Evolutionary conservation across 2,888 invertebrate genomes (phyloP).

Genomic region (Calameuta pallipes): DNA sequence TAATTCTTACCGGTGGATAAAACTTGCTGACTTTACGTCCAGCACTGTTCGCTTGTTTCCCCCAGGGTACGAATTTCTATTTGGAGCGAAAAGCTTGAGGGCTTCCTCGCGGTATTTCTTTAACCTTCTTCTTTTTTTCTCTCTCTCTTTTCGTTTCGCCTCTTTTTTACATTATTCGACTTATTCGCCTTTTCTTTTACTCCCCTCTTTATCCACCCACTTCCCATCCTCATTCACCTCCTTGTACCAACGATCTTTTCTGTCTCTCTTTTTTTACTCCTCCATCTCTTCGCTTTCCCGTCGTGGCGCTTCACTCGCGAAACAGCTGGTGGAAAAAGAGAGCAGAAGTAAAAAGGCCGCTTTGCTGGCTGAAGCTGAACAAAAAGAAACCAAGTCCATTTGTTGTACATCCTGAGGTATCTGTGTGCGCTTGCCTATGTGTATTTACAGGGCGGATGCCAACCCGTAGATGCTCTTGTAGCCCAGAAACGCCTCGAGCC

Average conservation of each 20-base stretch:
- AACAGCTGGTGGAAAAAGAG: neutral
- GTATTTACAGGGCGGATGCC: neutral
- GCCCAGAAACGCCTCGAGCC: neutral
- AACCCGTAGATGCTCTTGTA: neutral
- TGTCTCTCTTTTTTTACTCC: neutral
- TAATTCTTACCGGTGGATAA: neutral
- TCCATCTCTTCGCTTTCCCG: neutral
- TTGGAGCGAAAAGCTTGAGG: neutral
- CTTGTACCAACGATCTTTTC: neutral
- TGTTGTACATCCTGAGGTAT: neutral
- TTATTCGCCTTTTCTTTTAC: neutral
- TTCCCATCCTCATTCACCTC: neutral
- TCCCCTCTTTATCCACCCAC: neutral
- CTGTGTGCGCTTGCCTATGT: neutral
- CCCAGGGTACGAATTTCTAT: neutral
- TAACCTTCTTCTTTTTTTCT: too few relatives aligned
- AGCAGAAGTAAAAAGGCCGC: neutral
- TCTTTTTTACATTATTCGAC: neutral
- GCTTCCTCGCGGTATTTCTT: neutral
- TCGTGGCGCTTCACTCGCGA: neutral
- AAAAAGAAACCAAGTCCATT: neutral
- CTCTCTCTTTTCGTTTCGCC: neutral
- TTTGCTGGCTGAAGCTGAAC: neutral
- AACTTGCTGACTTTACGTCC: neutral
- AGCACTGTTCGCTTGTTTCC: neutral